A percentile compares a stretch with the other conserved stretches of the same genome.
Conservation (phyloP, 1,140 invertebrate genomes). For the Phthorimaea operculella region DNA sequence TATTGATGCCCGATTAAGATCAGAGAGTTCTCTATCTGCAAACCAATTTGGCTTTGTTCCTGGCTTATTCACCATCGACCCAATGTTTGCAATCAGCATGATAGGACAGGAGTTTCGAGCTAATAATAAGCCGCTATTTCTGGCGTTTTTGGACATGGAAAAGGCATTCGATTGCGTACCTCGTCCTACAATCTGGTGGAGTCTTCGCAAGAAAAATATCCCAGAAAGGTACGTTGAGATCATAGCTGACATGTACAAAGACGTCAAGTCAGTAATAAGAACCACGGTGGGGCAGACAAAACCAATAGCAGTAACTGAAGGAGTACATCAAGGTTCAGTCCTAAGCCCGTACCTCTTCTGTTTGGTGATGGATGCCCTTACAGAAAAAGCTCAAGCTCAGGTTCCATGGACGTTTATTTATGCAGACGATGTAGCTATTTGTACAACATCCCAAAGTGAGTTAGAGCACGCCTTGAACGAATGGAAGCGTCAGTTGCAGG, state of each 20-base stretch:
- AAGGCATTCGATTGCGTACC: conserved; percentile 3
- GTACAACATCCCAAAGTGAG: neutral
- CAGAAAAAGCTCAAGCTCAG: neutral
- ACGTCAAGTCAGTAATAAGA: neutral
- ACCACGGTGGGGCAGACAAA: neutral
- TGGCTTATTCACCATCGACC: neutral
- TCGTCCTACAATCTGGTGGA: neutral
- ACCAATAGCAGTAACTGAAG: conserved; percentile 4
- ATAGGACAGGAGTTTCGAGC: neutral
- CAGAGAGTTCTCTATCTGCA: neutral
- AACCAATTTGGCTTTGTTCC: conserved; percentile 6
- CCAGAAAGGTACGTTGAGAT: conserved; percentile 4
- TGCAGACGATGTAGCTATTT: neutral
- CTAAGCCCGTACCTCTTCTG: conserved; percentile 4
- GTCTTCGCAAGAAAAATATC: neutral
- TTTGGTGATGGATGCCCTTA: conserved; percentile 1
- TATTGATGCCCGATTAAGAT: neutral
- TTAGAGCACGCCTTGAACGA: neutral
- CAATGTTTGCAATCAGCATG: neutral
- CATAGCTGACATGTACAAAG: conserved; percentile 4
- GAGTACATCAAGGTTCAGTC: conserved; percentile 6
- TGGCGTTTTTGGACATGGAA: neutral
- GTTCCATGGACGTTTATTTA: neutral
- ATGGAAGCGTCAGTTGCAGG: neutral
- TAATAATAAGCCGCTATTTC: neutral